Evolutionary conservation across 2,113 vertebrate species (phyloP).

Genomic region (Tupaia chinensis): DNA sequence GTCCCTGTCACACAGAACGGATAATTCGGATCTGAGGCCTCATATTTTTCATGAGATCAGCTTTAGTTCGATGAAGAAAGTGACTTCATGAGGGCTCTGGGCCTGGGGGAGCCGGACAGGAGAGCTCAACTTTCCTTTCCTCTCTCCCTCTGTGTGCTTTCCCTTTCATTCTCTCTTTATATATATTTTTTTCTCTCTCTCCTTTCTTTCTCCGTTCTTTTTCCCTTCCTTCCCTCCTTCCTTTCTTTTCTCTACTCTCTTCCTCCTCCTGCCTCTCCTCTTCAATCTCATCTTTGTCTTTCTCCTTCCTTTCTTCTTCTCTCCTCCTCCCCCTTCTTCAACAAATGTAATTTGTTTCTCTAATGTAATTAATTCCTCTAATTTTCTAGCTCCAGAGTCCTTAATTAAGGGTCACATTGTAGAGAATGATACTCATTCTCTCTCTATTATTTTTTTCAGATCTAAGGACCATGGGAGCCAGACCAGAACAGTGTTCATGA

Average conservation of each 20-base stretch:
- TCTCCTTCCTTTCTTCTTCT: fast-evolving
- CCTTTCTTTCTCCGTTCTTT: fast-evolving
- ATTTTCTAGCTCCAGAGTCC: neutral
- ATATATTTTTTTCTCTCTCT: fast-evolving
- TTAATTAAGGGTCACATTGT: neutral
- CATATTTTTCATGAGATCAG: neutral
- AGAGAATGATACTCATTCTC: neutral
- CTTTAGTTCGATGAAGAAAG: neutral
- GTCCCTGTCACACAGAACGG: constrained; percentile 4
- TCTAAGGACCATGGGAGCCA: neutral
- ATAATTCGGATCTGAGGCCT: fast-evolving
- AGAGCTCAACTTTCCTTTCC: neutral
- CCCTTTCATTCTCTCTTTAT: too few species aligned
- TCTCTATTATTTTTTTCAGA: neutral
- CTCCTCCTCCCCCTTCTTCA: too few species aligned
- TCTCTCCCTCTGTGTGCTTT: neutral
- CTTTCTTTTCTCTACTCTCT: too few species aligned
- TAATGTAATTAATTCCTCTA: too few species aligned
- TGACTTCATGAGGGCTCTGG: neutral
- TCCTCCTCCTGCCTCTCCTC: fast-evolving
- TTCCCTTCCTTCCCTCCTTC: fast-evolving
- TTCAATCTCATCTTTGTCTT: neutral
- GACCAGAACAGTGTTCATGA: neutral
- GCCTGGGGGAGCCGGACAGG: neutral
- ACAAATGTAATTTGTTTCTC: too few species aligned